Evolutionary conservation across 2,797 vertebrate genomes (phyloP).

Genomic region (Thamnophis elegans): DNA sequence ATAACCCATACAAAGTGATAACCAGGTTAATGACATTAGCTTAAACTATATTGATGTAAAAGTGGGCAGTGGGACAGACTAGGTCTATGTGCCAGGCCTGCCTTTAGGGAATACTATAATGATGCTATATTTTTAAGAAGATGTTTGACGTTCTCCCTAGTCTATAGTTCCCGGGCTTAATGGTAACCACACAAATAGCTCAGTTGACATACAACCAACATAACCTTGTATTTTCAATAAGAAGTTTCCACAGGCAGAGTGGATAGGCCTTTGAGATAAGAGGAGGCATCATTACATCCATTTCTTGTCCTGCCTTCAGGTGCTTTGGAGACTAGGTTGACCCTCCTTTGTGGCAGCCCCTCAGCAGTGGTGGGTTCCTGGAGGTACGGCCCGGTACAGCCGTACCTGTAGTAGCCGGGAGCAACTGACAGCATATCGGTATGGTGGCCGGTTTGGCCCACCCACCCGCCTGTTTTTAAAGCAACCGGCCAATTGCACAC

Average conservation of each 20-base stretch:
- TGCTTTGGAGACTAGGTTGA: not conserved
- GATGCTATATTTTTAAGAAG: no score
- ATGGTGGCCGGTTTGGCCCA: no score
- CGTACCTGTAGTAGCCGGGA: no score
- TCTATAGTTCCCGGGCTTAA: not conserved
- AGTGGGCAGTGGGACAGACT: not conserved
- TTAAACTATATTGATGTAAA: slow-evolving; percentile 2
- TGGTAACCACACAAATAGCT: not conserved
- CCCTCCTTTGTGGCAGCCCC: not conserved
- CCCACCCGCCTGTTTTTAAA: no score
- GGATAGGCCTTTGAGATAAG: not conserved
- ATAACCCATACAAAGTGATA: no score
- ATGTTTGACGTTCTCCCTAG: not conserved
- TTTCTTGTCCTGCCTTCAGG: not conserved
- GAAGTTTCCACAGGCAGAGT: not conserved
- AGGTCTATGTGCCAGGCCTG: not conserved
- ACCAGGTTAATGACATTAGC: not conserved
- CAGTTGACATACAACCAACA: not conserved
- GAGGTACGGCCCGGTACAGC: no score
- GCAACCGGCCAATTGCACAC: no score
- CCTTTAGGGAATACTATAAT: not conserved
- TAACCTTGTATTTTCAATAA: not conserved
- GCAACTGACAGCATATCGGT: no score
- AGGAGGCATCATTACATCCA: not conserved
- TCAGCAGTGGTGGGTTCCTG: not conserved